These are phyloP conservation scores for Ammodytes dubius DNA, from an alignment of 2,113 vertebrate species.

Conservation along the genomic window DNA sequence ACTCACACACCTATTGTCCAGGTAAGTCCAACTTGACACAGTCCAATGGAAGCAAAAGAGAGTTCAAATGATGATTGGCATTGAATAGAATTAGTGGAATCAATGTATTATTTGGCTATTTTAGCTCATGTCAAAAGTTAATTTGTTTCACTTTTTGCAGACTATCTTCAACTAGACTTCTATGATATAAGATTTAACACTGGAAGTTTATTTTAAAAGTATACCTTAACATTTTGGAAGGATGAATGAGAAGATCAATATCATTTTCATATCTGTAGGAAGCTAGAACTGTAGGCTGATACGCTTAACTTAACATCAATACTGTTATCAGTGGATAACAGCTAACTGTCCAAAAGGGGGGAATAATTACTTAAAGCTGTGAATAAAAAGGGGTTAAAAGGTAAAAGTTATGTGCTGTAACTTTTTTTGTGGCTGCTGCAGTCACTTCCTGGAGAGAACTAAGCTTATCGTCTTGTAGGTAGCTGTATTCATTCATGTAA, in stretches of 20 bases:
- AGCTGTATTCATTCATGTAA: no score
- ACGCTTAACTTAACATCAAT: not conserved
- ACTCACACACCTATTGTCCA: not conserved
- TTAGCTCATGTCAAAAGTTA: not conserved
- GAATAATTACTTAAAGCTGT: no score
- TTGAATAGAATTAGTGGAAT: not conserved
- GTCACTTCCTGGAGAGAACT: not conserved
- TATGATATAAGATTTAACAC: not conserved
- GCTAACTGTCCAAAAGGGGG: not conserved
- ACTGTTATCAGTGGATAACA: not conserved
- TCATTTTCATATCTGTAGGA: not conserved
- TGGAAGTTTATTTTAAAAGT: not conserved
- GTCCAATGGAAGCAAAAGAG: not conserved
- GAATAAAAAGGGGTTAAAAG: no score
- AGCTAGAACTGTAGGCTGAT: not conserved
- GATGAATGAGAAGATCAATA: not conserved
- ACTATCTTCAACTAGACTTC: not conserved
- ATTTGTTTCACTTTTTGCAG: not conserved
- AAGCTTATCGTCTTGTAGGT: not conserved
- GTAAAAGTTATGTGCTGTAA: not conserved
- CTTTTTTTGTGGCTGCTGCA: not conserved
- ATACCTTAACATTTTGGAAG: no score
- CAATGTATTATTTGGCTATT: no score
- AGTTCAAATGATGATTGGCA: not conserved
- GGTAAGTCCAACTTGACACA: not conserved